Percentiles rank a stretch among this genome's conserved stretches.
Conservation (phyloP, 2,888 invertebrate genomes). For the Coenonympha glycerion region DNA sequence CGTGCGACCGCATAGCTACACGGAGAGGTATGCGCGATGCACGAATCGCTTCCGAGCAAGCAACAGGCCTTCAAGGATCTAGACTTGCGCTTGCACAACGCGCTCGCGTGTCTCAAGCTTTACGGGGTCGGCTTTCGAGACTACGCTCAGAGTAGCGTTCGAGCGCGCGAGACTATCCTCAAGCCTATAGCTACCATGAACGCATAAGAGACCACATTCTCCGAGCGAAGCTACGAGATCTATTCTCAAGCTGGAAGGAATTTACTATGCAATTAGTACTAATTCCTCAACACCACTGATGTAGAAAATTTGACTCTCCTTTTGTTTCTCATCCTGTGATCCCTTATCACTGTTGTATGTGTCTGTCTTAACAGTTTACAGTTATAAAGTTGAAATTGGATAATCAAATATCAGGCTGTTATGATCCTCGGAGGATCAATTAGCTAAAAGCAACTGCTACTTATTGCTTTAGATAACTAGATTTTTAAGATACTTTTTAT, state of each 20-base stretch:
- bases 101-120: not conserved
- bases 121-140: not conserved
- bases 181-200: too few relatives aligned
- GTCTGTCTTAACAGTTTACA: too few relatives aligned
- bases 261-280: not conserved
- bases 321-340: not conserved
- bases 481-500: too few relatives aligned
- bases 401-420: too few relatives aligned
- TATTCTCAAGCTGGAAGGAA: too few relatives aligned
- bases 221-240: too few relatives aligned
- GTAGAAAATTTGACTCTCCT: conserved; percentile 6
- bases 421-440: too few relatives aligned
- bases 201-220: too few relatives aligned
- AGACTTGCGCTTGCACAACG: not conserved
- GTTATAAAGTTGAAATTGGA: too few relatives aligned
- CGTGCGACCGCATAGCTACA: not conserved
- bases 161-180: too few relatives aligned
- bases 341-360: not conserved
- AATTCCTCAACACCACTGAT: conserved; percentile 2
- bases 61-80: not conserved
- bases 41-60: not conserved
- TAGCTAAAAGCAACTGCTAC: too few relatives aligned
- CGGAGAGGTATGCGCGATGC: not conserved
- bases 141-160: not conserved
- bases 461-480: too few relatives aligned